These are phyloP conservation scores for Boloria selene DNA, from an alignment of 2,888 invertebrate genomes.

Conservation along the genomic window DNA sequence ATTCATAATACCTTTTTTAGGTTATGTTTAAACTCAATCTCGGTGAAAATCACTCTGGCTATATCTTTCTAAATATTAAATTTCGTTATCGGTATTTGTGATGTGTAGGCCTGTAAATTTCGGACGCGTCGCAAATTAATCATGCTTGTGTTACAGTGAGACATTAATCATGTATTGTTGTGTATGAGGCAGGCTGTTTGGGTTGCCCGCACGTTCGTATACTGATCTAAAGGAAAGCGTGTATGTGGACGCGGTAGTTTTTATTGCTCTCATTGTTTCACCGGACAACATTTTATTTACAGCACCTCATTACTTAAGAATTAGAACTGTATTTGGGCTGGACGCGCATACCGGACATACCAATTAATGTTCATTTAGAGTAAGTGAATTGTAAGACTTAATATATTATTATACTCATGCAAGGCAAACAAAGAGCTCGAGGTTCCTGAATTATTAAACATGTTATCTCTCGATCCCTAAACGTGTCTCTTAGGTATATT, in stretches of 20 bases:
- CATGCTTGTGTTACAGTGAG: conserved; percentile 55
- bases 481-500: background rate
- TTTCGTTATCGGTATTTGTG: conserved; percentile 52
- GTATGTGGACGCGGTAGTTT: conserved; percentile 49
- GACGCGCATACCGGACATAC: conserved; percentile 38
- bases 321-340: conserved; percentile 53
- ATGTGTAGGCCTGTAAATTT: conserved; percentile 49
- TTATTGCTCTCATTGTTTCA: conserved; percentile 56
- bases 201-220: conserved; percentile 27
- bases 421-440: background rate
- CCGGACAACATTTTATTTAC: conserved; percentile 49
- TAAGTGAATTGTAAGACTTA: conserved; percentile 16
- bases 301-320: conserved; percentile 50
- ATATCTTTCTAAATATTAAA: conserved; percentile 45
- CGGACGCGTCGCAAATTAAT: conserved; percentile 62
- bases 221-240: conserved; percentile 48
- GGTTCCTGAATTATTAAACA: background rate
- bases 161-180: conserved; percentile 70
- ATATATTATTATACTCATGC: conserved; percentile 17
- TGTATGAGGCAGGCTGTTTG: conserved; percentile 35
- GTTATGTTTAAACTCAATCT: conserved; percentile 8
- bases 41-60: conserved; percentile 4
- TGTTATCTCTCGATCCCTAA: background rate
- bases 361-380: conserved; percentile 41
- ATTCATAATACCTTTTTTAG: conserved; percentile 61